Base-by-base conservation (phyloP, 1,140 invertebrate genomes). In the Drosophila kurseongensis region DNA sequence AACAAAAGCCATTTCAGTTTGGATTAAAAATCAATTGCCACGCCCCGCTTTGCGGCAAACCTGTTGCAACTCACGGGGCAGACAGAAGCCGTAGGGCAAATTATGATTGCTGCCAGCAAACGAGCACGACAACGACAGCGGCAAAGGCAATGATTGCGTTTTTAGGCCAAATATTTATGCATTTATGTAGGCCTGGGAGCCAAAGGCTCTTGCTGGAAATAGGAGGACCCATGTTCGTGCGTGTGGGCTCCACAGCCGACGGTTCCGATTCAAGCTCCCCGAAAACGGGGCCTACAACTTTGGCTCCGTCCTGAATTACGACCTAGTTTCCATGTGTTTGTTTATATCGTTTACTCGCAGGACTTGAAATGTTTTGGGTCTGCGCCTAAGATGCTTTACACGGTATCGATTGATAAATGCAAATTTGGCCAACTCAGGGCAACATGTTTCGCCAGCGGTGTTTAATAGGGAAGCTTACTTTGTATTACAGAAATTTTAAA, bases 281-380 rank as follows among this genome's bases (percentile, higher is more conserved):
- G 14, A 62, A 69, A 75, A 10, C 10, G 52, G 38, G 47, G 18
- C 42, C 55, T 16, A 50, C 47, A 74, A 77, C 81, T 69, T 74
- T 80, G 63, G 51, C 63, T 74, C 63, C 74, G 82, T 57, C 78
- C 81, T 86, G 82, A 81, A 86, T 86, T 78, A 41, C 44, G 81
- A 86, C 81, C 81, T 71, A 85, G 60, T 67, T 85, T 67, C 35
- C 35, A 56, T 62, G 58, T 81, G 52, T 78, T 80, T 81, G 82
- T 81, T 81, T 85, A 66, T 86, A 65, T 65, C 61, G 72, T 62
- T 68, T 58, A 48, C 41, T 45, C 14, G 45, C 59, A 50, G 51
- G 60, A 75, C 71, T 57, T 40, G 45, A 51, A 52, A 58, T 52
- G 45, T 67, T 59, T 40, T 44, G 16, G 68, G 38, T n/a, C 45